Base-by-base conservation (phyloP, 2,113 vertebrate genomes). In the Pteropus alecto region DNA sequence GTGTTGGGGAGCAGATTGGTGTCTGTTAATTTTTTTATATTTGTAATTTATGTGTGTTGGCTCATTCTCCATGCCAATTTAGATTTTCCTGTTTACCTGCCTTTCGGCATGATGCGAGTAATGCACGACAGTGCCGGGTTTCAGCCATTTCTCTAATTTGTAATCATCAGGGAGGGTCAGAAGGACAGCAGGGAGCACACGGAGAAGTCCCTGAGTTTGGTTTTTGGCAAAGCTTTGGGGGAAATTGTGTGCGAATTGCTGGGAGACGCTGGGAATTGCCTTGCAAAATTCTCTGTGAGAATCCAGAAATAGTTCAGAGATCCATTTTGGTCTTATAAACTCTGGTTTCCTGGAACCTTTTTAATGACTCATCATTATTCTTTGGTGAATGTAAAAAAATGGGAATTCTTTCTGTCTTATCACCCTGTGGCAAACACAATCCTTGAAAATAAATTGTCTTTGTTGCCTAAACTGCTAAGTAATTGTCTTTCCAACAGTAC, bases 21-120 rank as follows among this genome's bases (percentile, higher is more conserved):
- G 98, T 98, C 98, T 98, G 98, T 98, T 99, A 98, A 98, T 98
- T 98, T 98, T 99, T 98, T 97, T 98, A 98, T 98, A 98, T 99
- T 98, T 98, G 98, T 98, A 97, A 98, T 98, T 97, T 97, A 92
- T 95, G 81, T 93, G 87, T 97, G 97, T 93, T 97, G 97, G 98
- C 97, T 97, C 96, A 43, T 73, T 96, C 98, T 98, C 98, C 73
- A 48, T 98, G 98, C 94, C 73, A 92, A 94, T 98, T 98, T 98
- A 98, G 97, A 98, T 98, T 98, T 98, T 98, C 96, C 98, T 98
- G 98, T 98, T 99, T 98, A 98, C 98, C 99, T 99, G 99, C 98
- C 99, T 99, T 98, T 99, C 99, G 98, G 13, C 79, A 79, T 98
- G 98, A 98, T 98, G 71, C 46, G 98, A 99, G 99, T 98, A 98